These are phyloP conservation scores for Diabrotica undecimpunctata DNA, from an alignment of 1,140 invertebrate species.

Conservation along the genomic window DNA sequence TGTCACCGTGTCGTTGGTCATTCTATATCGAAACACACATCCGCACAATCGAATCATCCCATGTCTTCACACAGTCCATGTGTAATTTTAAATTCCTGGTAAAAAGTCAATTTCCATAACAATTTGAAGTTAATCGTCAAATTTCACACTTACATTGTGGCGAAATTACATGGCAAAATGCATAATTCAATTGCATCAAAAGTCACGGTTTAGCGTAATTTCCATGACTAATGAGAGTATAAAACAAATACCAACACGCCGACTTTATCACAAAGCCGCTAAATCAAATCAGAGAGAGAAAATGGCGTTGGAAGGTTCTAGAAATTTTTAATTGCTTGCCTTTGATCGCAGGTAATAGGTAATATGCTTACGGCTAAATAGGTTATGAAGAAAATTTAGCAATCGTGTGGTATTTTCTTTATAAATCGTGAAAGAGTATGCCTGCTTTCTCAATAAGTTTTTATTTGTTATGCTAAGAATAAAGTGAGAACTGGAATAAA, in stretches of 20 bases:
- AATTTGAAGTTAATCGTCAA: neutral
- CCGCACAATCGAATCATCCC: too few relatives aligned
- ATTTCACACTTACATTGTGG: neutral
- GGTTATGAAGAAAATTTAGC: neutral
- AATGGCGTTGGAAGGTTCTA: neutral
- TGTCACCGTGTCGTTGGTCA: too few relatives aligned
- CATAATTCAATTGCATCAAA: neutral
- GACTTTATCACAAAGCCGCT: neutral
- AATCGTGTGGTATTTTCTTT: neutral
- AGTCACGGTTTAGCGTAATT: neutral
- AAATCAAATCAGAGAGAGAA: constrained; percentile 1
- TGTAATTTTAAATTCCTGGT: too few relatives aligned
- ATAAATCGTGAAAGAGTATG: neutral
- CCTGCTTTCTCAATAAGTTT: neutral
- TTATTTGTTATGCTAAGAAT: neutral
- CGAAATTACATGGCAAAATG: neutral
- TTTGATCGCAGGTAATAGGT: neutral
- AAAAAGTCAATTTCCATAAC: too few relatives aligned
- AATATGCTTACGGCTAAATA: neutral
- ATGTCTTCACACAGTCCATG: too few relatives aligned
- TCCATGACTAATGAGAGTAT: neutral
- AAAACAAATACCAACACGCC: neutral
- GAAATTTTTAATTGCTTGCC: neutral
- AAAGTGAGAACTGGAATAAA: too few relatives aligned
- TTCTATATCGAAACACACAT: too few relatives aligned